Percentiles rank a stretch among this genome's conserved stretches.
Evolutionary conservation across 2,797 vertebrate species (phyloP).

Genomic region (Varecia variegata): DNA sequence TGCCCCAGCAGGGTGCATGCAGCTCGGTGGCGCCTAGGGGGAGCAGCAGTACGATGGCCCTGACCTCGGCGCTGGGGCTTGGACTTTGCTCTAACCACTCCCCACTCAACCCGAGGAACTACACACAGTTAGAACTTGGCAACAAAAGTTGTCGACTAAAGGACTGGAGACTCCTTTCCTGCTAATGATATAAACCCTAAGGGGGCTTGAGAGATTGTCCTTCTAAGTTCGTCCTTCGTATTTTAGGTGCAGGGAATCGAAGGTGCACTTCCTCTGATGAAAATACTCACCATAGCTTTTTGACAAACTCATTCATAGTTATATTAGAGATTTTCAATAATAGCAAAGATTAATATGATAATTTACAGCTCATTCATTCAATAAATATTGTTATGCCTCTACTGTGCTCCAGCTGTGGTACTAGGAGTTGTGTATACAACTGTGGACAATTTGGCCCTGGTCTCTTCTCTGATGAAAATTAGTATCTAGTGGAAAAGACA

Average conservation of each 20-base stretch:
- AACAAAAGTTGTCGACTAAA: slow-evolving; percentile 20
- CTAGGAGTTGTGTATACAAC: background rate
- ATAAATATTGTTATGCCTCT: background rate
- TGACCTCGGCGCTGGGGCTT: slow-evolving; percentile 6
- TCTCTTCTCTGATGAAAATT: background rate
- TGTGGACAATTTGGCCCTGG: background rate
- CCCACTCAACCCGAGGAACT: background rate
- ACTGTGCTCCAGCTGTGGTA: background rate
- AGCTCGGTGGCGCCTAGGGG: slow-evolving; percentile 24
- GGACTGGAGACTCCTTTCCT: background rate
- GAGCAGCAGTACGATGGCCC: background rate
- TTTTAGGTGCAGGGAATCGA: background rate
- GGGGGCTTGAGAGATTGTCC: background rate
- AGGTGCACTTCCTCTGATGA: too few species aligned
- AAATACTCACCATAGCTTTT: background rate
- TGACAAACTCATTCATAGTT: background rate
- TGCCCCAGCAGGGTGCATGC: background rate
- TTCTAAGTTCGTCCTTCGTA: background rate
- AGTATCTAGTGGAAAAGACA: background rate
- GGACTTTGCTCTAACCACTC: slow-evolving; percentile 25
- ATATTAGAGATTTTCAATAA: background rate
- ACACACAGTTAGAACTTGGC: slow-evolving; percentile 3
- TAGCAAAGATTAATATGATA: background rate
- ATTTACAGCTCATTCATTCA: background rate
- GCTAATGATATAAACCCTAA: background rate